Conservation (phyloP, 2,888 invertebrate species). For the Helicoverpa assulta region DNA sequence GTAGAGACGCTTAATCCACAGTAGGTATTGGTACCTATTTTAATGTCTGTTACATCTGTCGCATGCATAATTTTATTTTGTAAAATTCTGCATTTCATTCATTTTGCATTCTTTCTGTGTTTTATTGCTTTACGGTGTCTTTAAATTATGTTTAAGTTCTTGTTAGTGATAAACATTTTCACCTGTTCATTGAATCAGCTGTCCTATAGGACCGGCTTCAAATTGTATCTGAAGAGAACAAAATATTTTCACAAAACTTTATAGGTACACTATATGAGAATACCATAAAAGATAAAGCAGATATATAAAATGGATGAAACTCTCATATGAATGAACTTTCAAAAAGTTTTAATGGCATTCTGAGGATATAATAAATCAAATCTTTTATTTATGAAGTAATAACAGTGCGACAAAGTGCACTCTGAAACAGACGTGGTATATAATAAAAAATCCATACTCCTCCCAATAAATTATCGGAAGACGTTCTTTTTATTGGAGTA, state of each 20-base stretch:
- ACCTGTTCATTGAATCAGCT: constrained; percentile 69
- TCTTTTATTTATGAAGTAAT: constrained; percentile 81
- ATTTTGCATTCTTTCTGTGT: too few relatives aligned
- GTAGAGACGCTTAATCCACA: constrained; percentile 9
- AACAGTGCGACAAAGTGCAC: constrained; percentile 78
- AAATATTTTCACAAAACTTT: constrained; percentile 64
- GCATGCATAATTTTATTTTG: constrained; percentile 46
- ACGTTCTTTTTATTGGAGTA: constrained; percentile 89
- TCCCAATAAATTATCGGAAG: constrained; percentile 87
- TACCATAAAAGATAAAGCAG: constrained; percentile 51
- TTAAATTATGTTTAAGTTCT: constrained; percentile 52
- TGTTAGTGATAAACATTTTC: constrained; percentile 64
- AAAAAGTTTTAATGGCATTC: constrained; percentile 70
- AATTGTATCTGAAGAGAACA: constrained; percentile 55
- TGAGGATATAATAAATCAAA: constrained; percentile 79
- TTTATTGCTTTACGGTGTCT: constrained; percentile 47
- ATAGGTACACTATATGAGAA: constrained; percentile 35
- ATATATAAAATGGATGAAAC: constrained; percentile 44
- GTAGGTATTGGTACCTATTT: constrained; percentile 27
- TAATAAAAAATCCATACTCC: constrained; percentile 87
- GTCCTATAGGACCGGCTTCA: constrained; percentile 59
- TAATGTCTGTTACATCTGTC: constrained; percentile 26
- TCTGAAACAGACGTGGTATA: constrained; percentile 80
- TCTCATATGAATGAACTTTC: constrained; percentile 54
- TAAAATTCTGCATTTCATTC: too few relatives aligned